Evolutionary conservation across 2,113 vertebrate species (phyloP).

Genomic region (Puffinus mauretanicus): DNA sequence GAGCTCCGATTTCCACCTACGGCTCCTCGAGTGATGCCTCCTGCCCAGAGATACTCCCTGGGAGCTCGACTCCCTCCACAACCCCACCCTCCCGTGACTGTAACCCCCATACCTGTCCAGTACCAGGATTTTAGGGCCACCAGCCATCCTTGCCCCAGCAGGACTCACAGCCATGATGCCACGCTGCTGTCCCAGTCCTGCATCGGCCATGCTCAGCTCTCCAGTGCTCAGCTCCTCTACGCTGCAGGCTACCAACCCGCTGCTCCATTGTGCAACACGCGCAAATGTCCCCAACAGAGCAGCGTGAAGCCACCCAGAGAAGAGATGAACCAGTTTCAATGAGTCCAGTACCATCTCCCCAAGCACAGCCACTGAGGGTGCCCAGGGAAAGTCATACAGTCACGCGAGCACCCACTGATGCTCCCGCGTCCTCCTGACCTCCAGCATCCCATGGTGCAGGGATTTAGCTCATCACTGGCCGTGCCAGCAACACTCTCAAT

Average conservation of each 20-base stretch:
- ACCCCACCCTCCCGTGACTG: accelerated
- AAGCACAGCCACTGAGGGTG: neutral
- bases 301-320: neutral
- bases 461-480: neutral
- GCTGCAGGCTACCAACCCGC: neutral
- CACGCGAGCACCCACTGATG: neutral
- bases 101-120: accelerated
- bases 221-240: neutral
- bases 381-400: neutral
- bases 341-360: neutral
- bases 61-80: accelerated
- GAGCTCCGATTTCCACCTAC: neutral
- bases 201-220: neutral
- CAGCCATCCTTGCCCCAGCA: neutral
- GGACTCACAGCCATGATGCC: neutral
- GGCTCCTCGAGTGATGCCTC: neutral
- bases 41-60: neutral
- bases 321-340: neutral
- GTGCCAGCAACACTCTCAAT: neutral
- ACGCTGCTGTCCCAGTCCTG: neutral
- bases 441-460: neutral
- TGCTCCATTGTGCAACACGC: neutral
- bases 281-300: neutral
- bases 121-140: neutral
- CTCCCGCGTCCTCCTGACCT: neutral